Percentiles rank a stretch among this genome's conserved stretches.
These are phyloP conservation scores for Brachypterus glaber DNA, from an alignment of 2,888 invertebrate species.

Conservation along the genomic window DNA sequence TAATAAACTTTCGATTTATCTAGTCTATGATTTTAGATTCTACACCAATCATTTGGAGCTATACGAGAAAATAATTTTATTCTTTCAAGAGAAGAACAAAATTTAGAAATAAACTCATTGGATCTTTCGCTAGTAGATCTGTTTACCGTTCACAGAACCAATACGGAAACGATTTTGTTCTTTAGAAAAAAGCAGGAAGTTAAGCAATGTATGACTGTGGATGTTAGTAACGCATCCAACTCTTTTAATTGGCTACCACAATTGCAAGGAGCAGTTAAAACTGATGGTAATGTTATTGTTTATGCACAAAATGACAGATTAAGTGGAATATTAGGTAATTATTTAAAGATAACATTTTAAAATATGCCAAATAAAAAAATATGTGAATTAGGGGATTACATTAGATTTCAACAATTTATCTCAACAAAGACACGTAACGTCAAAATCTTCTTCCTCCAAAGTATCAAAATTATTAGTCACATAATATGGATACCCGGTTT, in stretches of 20 bases:
- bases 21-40: constrained; percentile 16
- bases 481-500: too few species aligned
- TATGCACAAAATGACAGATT: constrained; percentile 52
- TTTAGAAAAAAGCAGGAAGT: constrained; percentile 38
- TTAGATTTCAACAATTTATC: too few species aligned
- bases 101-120: constrained; percentile 23
- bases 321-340: constrained; percentile 70
- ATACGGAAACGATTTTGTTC: constrained; percentile 46
- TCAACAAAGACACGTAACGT: too few species aligned
- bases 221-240: constrained; percentile 39
- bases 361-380: neutral
- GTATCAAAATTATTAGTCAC: too few species aligned
- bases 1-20: too few species aligned
- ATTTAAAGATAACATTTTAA: constrained; percentile 53
- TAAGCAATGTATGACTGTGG: constrained; percentile 43
- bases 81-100: constrained; percentile 49
- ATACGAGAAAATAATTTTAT: constrained; percentile 50
- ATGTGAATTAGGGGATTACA: too few species aligned
- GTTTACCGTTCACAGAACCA: constrained; percentile 43
- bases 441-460: too few species aligned
- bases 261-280: constrained; percentile 32
- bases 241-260: constrained; percentile 47
- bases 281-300: constrained; percentile 51
- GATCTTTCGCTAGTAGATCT: constrained; percentile 36
- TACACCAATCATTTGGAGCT: constrained; percentile 15